Evolutionary conservation across 1,140 invertebrate species (phyloP).

Genomic region (Drosophila sp.): DNA sequence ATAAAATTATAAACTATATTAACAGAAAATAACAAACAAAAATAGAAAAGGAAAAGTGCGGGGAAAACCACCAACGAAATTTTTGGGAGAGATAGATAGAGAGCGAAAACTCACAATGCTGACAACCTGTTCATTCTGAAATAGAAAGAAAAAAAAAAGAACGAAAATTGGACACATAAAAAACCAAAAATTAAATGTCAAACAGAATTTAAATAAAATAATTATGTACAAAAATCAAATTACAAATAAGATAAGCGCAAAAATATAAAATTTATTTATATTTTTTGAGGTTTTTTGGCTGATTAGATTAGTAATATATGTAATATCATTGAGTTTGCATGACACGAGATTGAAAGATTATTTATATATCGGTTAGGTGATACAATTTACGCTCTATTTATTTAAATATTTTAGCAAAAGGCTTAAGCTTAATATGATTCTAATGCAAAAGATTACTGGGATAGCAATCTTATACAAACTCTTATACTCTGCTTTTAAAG

Average conservation of each 20-base stretch:
- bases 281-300: not conserved
- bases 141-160: slow-evolving; percentile 73
- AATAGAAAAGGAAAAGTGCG: slow-evolving; percentile 32
- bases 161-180: slow-evolving; percentile 67
- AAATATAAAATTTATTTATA: slow-evolving; percentile 3
- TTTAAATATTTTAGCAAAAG: too few relatives aligned
- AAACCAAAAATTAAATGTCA: slow-evolving; percentile 47
- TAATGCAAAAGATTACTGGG: too few relatives aligned
- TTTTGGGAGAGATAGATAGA: slow-evolving; percentile 27
- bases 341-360: too few relatives aligned
- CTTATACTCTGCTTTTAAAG: too few relatives aligned
- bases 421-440: too few relatives aligned
- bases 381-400: too few relatives aligned
- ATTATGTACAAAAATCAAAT: slow-evolving; percentile 16
- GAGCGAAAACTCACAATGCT: slow-evolving; percentile 74
- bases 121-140: slow-evolving; percentile 82
- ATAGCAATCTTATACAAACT: too few relatives aligned
- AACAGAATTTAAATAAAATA: slow-evolving; percentile 42
- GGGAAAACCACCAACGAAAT: slow-evolving; percentile 46
- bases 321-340: too few relatives aligned
- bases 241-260: slow-evolving; percentile 13
- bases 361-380: too few relatives aligned
- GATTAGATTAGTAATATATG: not conserved
- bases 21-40: slow-evolving; percentile 11
- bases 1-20: slow-evolving; percentile 26